These are phyloP conservation scores for Drosophila lacteicornis DNA, from an alignment of 1,140 invertebrate species.

Conservation along the genomic window DNA sequence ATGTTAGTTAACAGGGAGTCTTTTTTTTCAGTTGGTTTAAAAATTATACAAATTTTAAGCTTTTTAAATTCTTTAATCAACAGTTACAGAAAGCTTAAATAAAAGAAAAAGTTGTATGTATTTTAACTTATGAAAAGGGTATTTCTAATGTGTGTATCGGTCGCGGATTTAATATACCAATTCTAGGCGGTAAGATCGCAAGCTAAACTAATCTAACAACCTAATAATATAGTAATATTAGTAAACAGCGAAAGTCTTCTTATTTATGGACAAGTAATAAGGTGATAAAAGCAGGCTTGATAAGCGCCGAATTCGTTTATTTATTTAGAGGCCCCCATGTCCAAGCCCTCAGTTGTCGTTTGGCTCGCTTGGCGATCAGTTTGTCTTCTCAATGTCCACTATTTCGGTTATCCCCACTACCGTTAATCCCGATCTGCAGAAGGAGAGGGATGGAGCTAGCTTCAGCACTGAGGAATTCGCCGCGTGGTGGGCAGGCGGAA, in stretches of 20 bases:
- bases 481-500: conserved; percentile 90
- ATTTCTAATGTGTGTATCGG: not conserved
- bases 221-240: not conserved
- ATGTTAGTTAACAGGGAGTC: conserved; percentile 1
- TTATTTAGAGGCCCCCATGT: not conserved
- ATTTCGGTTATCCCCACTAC: conserved; percentile 32
- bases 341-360: not conserved
- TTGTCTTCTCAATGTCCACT: not conserved
- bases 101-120: no score
- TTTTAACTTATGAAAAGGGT: not conserved
- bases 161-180: not conserved
- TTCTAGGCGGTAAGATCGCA: not conserved
- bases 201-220: not conserved
- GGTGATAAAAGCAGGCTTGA: not conserved
- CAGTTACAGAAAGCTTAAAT: no score
- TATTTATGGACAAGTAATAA: not conserved
- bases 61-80: no score
- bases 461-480: conserved; percentile 92
- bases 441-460: conserved; percentile 90
- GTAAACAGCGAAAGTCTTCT: not conserved
- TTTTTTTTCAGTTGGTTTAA: not conserved
- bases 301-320: not conserved
- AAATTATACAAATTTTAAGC: not conserved
- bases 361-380: not conserved
- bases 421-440: conserved; percentile 87